Percentiles rank a stretch among this genome's conserved stretches.
phyloP scores from a whole-genome alignment of 2,797 vertebrate species.

The Acanthornis magna region DNA sequence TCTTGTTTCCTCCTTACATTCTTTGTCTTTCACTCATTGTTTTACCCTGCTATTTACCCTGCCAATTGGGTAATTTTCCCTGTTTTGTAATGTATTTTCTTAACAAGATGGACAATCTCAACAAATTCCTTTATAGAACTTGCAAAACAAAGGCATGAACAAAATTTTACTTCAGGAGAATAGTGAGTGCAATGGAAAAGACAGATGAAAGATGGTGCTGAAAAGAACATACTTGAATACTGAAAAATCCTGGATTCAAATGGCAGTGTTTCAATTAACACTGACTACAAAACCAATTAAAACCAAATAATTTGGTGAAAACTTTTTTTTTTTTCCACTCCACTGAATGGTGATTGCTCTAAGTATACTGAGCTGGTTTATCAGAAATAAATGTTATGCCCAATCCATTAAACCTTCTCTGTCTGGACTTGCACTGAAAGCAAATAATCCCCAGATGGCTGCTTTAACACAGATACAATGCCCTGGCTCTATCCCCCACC shows the following conservation, averaged over 20 bases:
- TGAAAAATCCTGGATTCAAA: background rate
- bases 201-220: background rate
- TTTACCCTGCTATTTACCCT: background rate
- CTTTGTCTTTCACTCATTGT: background rate
- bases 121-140: background rate
- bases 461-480: background rate
- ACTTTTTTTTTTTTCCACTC: background rate
- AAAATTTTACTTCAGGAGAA: background rate
- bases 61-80: background rate
- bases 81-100: background rate
- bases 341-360: background rate
- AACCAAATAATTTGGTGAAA: background rate
- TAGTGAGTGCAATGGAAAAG: background rate
- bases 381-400: slow-evolving; percentile 16
- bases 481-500: background rate
- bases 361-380: background rate
- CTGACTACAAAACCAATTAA: background rate
- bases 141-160: background rate
- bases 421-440: background rate
- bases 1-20: background rate
- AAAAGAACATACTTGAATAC: background rate
- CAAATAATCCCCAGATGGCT: slow-evolving; percentile 56
- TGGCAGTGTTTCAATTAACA: background rate
- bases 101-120: background rate
- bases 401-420: slow-evolving; percentile 37